Base-by-base conservation (phyloP, 2,888 invertebrate genomes). In the Acanthosepion lycidas region DNA sequence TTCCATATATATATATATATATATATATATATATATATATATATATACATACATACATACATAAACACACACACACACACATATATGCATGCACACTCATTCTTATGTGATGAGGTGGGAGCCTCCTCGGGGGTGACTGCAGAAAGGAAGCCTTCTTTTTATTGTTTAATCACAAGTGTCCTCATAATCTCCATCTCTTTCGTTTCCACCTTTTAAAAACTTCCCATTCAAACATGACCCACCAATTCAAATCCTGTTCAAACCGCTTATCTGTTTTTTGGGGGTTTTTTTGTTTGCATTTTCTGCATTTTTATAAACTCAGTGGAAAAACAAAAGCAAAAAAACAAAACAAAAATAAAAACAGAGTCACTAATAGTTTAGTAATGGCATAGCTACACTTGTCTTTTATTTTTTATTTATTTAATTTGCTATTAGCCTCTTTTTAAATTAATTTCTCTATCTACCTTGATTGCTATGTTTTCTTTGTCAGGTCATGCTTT, bases 141-240 rank as follows among this genome's bases (percentile, higher is more conserved):
- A 78, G n/a, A 78, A 78, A 78, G 78, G 78, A 78, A 78, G n/a
- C 78, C 78, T 78, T 78, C 78, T 12, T 78, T n/a, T 78, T 78
- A 78, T n/a, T 59, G 23, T 59, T 59, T n/a, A 78, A 78, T 78
- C 78, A 33, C 78, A 55, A 78, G 78, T 78, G 78, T 78, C 78
- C 78, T 78, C 78, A 78, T 78, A n/a, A 33, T 33, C n/a, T n/a
- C n/a, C n/a, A 9, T 78, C n/a, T 78, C 12, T 8, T 78, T 78
- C 33, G 9, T 78, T 78, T 78, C 23, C n/a, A n/a, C n/a, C 78
- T n/a, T n/a, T 78, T 78, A 78, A 78, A 78, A n/a, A 9, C 23
- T n/a, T 78, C n/a, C n/a, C n/a, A 78, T 15, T n/a, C 78, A n/a
- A 78, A 78, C 78, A n/a, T 15, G 78, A n/a, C n/a, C n/a, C 78